A percentile compares a stretch with the other conserved stretches of the same genome.
Conservation (phyloP, 2,113 vertebrate species). For the Lagopus leucura region DNA sequence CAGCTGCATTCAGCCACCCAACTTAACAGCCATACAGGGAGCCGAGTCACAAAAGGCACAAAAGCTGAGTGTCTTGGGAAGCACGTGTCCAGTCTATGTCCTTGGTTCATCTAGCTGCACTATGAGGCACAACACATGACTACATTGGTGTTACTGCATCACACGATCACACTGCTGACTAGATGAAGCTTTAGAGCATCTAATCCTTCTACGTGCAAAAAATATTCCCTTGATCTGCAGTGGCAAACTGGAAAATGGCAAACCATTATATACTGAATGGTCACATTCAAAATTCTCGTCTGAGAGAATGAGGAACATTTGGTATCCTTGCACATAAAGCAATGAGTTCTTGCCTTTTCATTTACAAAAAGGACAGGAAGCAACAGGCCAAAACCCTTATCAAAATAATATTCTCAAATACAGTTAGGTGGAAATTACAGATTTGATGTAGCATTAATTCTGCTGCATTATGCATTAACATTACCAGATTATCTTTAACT, state of each 20-base stretch:
- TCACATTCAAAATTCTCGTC: background rate
- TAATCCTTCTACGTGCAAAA: background rate
- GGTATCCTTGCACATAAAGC: background rate
- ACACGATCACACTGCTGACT: background rate
- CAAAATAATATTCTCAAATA: background rate
- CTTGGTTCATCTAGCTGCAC: background rate
- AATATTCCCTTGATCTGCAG: background rate
- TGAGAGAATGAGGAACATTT: background rate
- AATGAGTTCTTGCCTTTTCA: background rate
- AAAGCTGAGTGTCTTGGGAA: background rate
- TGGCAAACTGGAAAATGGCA: background rate
- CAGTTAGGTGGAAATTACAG: background rate
- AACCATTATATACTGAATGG: background rate
- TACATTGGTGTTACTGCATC: background rate
- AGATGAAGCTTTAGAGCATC: background rate
- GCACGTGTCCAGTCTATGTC: background rate
- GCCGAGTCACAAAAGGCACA: slow-evolving; percentile 7
- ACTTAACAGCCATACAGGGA: background rate
- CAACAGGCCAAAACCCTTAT: background rate
- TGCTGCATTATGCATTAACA: background rate
- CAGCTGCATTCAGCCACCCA: background rate
- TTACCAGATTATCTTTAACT: background rate
- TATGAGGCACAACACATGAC: background rate
- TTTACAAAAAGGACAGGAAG: background rate
- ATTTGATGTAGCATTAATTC: background rate